These are phyloP conservation scores for Variabilichromis moorii DNA, from an alignment of 2,113 vertebrate species.

Conservation along the genomic window DNA sequence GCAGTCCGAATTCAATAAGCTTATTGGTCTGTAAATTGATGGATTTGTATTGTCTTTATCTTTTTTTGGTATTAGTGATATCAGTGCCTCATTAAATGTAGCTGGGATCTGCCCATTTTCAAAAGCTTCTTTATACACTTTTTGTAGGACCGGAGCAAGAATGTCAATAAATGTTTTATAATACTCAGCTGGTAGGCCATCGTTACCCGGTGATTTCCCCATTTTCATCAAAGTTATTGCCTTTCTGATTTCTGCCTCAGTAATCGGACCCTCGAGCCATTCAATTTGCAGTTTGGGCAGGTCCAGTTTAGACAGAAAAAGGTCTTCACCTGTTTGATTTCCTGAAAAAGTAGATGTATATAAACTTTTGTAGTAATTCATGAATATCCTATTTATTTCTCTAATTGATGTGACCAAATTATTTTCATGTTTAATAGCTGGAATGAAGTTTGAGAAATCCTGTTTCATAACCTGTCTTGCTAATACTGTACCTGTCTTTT, in stretches of 20 bases:
- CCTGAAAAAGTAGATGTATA: too few species aligned
- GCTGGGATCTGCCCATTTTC: too few species aligned
- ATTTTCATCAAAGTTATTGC: neutral
- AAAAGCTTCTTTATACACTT: too few species aligned
- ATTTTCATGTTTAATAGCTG: neutral
- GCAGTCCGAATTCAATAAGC: accelerated
- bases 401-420: accelerated
- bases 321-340: neutral
- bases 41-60: too few species aligned
- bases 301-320: neutral
- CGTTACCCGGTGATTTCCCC: neutral
- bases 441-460: neutral
- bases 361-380: neutral
- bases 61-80: too few species aligned
- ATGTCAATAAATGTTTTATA: neutral
- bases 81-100: too few species aligned
- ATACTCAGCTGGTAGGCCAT: accelerated
- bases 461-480: accelerated
- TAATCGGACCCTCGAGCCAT: accelerated
- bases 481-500: too few species aligned
- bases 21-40: too few species aligned
- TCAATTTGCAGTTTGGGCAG: neutral
- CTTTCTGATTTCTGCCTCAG: neutral
- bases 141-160: neutral
- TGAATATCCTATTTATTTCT: neutral